Conservation (phyloP, 2,113 vertebrate species). For the Mungos mungo region DNA sequence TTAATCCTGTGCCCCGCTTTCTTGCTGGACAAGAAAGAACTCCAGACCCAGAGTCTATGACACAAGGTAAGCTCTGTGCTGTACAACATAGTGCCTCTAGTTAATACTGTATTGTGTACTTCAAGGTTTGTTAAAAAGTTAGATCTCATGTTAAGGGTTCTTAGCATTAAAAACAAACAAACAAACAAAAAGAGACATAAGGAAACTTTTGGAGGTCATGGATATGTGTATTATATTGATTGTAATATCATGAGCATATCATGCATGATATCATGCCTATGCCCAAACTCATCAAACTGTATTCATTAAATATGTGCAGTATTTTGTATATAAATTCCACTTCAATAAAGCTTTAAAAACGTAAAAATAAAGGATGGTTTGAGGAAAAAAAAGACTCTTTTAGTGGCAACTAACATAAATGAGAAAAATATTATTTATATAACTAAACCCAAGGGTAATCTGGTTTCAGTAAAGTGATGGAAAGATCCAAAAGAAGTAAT, state of each 20-base stretch:
- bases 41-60: no score
- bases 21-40: no score
- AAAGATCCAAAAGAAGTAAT: not conserved
- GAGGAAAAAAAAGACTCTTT: not conserved
- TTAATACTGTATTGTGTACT: no score
- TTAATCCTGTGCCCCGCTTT: no score
- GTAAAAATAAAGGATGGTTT: not conserved
- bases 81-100: no score
- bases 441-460: not conserved
- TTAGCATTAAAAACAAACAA: not conserved
- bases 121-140: not conserved
- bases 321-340: not conserved
- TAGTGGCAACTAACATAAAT: not conserved
- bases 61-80: no score
- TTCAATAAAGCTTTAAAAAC: not conserved
- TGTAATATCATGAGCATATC: not conserved
- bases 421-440: not conserved
- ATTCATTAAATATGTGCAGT: not conserved
- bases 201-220: not conserved
- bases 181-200: not conserved
- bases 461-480: not conserved
- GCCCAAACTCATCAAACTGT: not conserved
- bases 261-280: not conserved
- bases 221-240: no score
- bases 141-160: not conserved